phyloP scores from a whole-genome alignment of 1,140 invertebrate species.

The Cyphomyrmex costatus region DNA sequence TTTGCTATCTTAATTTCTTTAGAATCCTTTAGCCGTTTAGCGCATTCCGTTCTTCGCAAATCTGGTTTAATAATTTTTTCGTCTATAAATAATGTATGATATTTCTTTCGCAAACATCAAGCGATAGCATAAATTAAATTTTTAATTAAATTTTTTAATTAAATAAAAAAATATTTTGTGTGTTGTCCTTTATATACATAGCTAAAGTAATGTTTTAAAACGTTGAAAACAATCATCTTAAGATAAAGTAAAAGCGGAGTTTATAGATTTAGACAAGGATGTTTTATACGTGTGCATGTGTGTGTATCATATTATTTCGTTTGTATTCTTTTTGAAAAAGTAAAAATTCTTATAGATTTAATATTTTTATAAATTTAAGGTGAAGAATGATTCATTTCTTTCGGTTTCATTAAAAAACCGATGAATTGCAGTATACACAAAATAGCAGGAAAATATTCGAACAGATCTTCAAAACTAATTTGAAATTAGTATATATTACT shows the following conservation, averaged over 20 bases:
- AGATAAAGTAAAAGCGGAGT: neutral
- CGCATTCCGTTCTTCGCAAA: constrained; percentile 7
- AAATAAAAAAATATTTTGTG: neutral
- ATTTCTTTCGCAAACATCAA: neutral
- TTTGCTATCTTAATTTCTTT: constrained; percentile 23
- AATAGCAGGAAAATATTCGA: neutral
- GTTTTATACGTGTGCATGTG: neutral
- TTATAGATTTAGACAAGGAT: neutral
- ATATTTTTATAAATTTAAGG: neutral
- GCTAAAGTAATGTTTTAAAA: neutral
- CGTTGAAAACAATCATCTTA: neutral
- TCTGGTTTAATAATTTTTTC: neutral
- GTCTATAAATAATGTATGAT: neutral
- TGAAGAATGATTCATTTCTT: neutral
- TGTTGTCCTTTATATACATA: neutral
- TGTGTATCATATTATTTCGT: neutral
- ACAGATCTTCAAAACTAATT: neutral
- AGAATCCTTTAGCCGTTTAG: constrained; percentile 34
- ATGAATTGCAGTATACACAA: neutral
- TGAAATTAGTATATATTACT: constrained; percentile 29
- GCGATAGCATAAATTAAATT: neutral
- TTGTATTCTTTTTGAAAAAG: neutral
- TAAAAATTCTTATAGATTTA: constrained; percentile 17
- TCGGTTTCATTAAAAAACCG: constrained; percentile 10
- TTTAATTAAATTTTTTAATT: neutral